A percentile compares a stretch with the other conserved stretches of the same genome.
These are phyloP conservation scores for Gila robusta DNA, from an alignment of 2,797 vertebrate genomes.

Conservation along the genomic window DNA sequence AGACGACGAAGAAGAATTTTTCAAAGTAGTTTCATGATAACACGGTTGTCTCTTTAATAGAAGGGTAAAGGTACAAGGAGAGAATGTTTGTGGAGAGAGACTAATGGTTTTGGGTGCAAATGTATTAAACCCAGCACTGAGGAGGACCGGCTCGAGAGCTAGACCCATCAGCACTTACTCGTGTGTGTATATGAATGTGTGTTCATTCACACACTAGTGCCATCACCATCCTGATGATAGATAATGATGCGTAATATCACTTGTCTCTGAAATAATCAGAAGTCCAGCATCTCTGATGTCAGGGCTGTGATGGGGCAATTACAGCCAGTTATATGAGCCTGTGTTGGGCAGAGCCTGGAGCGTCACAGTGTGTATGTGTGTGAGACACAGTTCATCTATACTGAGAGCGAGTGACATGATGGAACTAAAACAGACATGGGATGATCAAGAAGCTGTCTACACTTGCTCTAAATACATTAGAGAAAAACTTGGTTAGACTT, in stretches of 20 bases:
- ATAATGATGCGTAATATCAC: conserved; percentile 59
- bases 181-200: not conserved
- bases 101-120: not conserved
- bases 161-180: conserved; percentile 17
- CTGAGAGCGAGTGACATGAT: not conserved
- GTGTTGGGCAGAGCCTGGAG: conserved; percentile 19
- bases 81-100: not conserved
- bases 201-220: conserved; percentile 17
- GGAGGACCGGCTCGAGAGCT: not conserved
- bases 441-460: not conserved
- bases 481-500: not conserved
- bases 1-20: not conserved
- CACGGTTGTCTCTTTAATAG: not conserved
- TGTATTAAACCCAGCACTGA: conserved; percentile 8
- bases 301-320: conserved; percentile 42
- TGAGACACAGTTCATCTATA: not conserved
- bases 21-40: not conserved
- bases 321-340: conserved; percentile 26
- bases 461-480: not conserved
- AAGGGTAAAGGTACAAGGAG: not conserved
- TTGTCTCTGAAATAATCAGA: conserved; percentile 50
- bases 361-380: conserved; percentile 7
- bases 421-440: not conserved
- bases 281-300: conserved; percentile 38
- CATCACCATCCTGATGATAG: conserved; percentile 54